Evolutionary conservation across 2,113 vertebrate species (phyloP), one percentile per base, ranked within the genome.

Genomic region (Petrocephalus zakoni): DNA sequence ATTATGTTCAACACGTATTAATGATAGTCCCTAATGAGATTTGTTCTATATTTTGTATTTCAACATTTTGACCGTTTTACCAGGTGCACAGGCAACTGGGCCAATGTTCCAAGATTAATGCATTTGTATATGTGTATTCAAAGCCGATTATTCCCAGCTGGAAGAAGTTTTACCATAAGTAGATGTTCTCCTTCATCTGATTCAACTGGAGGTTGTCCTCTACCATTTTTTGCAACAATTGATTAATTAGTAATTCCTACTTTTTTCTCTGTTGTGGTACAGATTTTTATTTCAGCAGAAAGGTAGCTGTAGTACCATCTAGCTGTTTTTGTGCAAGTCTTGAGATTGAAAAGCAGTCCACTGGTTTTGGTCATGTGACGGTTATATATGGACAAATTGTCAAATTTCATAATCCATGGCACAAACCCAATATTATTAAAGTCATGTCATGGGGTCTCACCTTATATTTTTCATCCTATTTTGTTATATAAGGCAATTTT

Each of bases 31-130:
- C 92, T 9, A 87, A 19, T 86, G 93, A 91, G 93, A 93, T 91
- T 92, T 91, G 91, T 90, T 94, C 92, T 90, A 92, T 92, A 55
- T 93, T 93, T 91, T 49, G 42, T 21, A 88, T 75, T 91, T 72
- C 17, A 75, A 55, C 37, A 72, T 87, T 89, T 42, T 87, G 22
- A 89, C 86, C 42, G 52, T 93, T 89, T 88, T 90, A 92, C 90
- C 87, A 88, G 68, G 87, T 88, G 87, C 61, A 34, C 58, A 46
- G 29, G 46, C 68, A 81, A 53, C 49, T 88, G 49, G 64, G 68
- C 29, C 51, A 37, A 22, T 15, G 15, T 53, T 88, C 10, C 13
- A 81, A 88, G 47, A 78, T 53, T 78, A 52, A 88, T 78, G 49
- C 49, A 53, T 88, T 86, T 86, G 15, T 86, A 34, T 22, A 56